Evolutionary conservation across 2,113 vertebrate species (phyloP).

Genomic region (Strigops habroptila): DNA sequence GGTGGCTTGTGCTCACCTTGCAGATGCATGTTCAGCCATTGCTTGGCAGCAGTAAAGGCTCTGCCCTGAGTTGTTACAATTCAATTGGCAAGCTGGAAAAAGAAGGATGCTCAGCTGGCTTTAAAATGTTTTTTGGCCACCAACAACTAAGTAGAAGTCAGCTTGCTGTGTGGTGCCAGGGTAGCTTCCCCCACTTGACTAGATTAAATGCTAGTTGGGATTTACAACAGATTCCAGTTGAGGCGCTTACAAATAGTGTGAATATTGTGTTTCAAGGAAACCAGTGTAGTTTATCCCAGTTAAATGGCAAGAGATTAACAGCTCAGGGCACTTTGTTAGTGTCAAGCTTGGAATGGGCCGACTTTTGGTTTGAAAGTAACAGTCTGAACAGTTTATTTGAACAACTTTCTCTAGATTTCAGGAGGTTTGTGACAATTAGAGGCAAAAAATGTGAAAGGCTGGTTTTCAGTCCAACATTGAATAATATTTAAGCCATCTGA

Average conservation of each 20-base stretch:
- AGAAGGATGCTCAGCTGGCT: not conserved
- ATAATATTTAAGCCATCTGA: not conserved
- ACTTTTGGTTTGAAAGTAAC: not conserved
- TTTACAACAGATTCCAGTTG: conserved; percentile 48
- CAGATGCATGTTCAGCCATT: fast-evolving
- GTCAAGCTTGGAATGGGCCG: not conserved
- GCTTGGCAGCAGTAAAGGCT: not conserved
- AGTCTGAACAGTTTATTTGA: not conserved
- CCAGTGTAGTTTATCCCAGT: conserved; percentile 13
- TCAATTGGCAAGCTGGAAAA: not conserved
- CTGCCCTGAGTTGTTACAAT: not conserved
- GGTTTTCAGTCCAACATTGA: not conserved
- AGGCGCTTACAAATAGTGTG: conserved; percentile 30
- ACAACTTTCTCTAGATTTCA: not conserved
- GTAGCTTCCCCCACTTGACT: not conserved
- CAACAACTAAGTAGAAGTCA: not conserved
- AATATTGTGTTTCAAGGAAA: conserved; percentile 66
- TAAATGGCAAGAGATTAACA: conserved; percentile 63
- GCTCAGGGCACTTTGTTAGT: conserved; percentile 3
- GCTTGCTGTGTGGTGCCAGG: not conserved
- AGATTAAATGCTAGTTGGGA: conserved; percentile 19
- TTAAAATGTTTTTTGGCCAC: not conserved
- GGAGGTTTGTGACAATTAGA: not conserved
- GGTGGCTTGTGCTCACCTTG: not conserved
- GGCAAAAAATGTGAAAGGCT: not conserved